Conservation (phyloP, 2,888 invertebrate species). For the Tetheella fluctuosa region DNA sequence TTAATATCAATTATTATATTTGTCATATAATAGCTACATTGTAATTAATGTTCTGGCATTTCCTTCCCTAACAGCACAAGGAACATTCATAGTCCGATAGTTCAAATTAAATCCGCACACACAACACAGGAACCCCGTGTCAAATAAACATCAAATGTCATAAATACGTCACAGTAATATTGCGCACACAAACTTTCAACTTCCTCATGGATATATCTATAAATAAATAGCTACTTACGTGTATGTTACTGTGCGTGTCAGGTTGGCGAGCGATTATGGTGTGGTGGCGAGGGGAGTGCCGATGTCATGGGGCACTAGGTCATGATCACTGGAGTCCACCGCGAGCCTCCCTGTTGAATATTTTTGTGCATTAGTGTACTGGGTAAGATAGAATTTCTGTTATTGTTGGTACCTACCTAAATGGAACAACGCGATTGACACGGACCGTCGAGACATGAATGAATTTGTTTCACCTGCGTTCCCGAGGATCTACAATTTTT, state of each 20-base stretch:
- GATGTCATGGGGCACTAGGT: constrained; percentile 79
- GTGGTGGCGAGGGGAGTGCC: constrained; percentile 64
- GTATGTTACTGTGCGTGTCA: constrained; percentile 61
- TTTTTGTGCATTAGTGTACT: constrained; percentile 1
- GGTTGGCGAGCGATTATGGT: constrained; percentile 64
- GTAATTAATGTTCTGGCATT: no score
- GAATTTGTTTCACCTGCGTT: no score
- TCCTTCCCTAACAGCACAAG: no score
- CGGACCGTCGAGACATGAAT: no score
- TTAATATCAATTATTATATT: no score
- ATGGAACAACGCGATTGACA: no score
- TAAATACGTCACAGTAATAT: constrained; percentile 6
- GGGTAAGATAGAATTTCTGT: neutral
- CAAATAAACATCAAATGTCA: constrained; percentile 2
- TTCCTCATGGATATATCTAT: neutral
- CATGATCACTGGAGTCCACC: constrained; percentile 67
- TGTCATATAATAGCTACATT: no score
- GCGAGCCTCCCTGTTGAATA: constrained; percentile 56
- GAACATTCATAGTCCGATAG: neutral
- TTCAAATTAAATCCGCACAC: neutral
- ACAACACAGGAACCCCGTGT: neutral
- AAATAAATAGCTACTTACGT: constrained; percentile 56
- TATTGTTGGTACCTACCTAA: neutral
- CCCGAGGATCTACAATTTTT: no score
- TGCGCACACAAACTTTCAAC: neutral